A percentile compares a stretch with the other conserved stretches of the same genome.
These are phyloP conservation scores for Tiliacea aurago DNA, from an alignment of 2,888 invertebrate genomes.

Conservation along the genomic window DNA sequence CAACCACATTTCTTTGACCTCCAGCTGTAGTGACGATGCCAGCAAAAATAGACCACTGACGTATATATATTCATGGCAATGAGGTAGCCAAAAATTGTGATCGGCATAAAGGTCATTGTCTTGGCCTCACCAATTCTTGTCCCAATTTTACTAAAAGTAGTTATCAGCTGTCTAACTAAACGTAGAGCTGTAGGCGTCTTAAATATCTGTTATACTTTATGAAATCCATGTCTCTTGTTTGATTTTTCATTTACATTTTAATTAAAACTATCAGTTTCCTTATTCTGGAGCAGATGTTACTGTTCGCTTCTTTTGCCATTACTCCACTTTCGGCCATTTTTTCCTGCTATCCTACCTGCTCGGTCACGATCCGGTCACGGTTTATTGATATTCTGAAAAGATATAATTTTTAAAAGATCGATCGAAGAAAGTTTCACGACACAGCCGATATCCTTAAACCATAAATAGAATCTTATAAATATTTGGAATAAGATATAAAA, in stretches of 20 bases:
- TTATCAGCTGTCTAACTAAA: constrained; percentile 46
- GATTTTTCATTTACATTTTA: constrained; percentile 16
- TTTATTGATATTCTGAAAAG: constrained; percentile 35
- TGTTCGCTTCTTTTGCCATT: not conserved
- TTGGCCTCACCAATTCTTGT: constrained; percentile 70
- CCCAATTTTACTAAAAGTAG: constrained; percentile 60
- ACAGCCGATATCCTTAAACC: not conserved
- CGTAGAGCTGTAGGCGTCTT: not conserved
- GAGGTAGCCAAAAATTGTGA: constrained; percentile 77
- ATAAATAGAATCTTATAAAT: constrained; percentile 29
- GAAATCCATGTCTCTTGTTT: not conserved
- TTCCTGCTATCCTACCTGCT: constrained; percentile 1
- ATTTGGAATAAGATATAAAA: constrained; percentile 21
- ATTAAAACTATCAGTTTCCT: constrained; percentile 14
- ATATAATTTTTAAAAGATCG: constrained; percentile 18
- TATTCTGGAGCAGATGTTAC: constrained; percentile 15
- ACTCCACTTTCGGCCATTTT: not conserved
- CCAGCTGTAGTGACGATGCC: constrained; percentile 70
- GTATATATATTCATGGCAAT: constrained; percentile 65
- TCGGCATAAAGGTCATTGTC: constrained; percentile 81
- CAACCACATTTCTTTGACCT: constrained; percentile 81
- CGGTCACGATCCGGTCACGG: constrained; percentile 3
- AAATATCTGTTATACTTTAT: constrained; percentile 8
- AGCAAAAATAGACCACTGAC: constrained; percentile 78
- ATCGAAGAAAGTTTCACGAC: not conserved